Evolutionary conservation across 2,113 vertebrate genomes (phyloP).

Genomic region (Cinclus cinclus): DNA sequence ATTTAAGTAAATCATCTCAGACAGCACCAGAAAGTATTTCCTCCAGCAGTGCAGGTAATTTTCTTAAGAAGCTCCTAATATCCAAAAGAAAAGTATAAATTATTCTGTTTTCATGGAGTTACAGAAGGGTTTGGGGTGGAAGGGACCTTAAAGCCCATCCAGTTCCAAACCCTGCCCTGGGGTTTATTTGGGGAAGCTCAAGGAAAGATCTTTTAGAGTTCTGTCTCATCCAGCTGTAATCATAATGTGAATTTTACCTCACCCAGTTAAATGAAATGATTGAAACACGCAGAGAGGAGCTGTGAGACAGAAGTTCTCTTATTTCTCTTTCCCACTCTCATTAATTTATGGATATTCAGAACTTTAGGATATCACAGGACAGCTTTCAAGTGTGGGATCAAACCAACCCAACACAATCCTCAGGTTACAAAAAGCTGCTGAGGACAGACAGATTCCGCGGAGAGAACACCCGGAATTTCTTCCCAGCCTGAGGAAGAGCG

Average conservation of each 20-base stretch:
- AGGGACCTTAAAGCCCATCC: not conserved
- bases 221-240: not conserved
- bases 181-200: not conserved
- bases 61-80: not conserved
- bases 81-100: not conserved
- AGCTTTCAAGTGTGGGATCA: not conserved
- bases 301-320: not conserved
- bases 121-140: not conserved
- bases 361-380: not conserved
- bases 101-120: not conserved
- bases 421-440: not conserved
- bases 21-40: not conserved
- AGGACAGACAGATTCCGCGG: not conserved
- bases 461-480: not conserved
- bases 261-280: not conserved
- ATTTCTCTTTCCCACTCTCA: not conserved
- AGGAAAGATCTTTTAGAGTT: not conserved
- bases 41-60: not conserved
- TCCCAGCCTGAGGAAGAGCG: not conserved
- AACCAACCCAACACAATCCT: not conserved
- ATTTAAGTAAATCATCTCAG: not conserved
- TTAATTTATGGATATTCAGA: not conserved
- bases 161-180: not conserved
- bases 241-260: not conserved
- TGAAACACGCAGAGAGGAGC: not conserved